Conservation (phyloP, 2,797 vertebrate genomes). For the Chaunax sp. region DNA sequence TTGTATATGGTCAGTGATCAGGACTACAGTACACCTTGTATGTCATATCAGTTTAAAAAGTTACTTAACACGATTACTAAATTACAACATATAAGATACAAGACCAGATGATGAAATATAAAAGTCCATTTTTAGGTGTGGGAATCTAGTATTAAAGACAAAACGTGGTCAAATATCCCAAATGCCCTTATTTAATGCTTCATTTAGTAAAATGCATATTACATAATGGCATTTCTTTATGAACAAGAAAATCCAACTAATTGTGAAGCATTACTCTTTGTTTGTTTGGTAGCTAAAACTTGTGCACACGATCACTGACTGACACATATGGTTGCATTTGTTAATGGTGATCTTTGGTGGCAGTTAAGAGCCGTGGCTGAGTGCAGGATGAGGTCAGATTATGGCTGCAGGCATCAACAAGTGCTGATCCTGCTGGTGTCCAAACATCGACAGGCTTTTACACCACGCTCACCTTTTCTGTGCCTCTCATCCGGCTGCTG, state of each 20-base stretch:
- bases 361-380: constrained; percentile 27
- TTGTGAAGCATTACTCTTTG: not conserved
- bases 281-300: constrained; percentile 23
- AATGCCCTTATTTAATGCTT: constrained; percentile 3
- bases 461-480: constrained; percentile 77
- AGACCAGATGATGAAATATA: too few relatives aligned
- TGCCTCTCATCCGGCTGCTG: constrained; percentile 64
- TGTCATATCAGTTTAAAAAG: not conserved
- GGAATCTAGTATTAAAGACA: too few relatives aligned
- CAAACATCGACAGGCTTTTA: constrained; percentile 41
- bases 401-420: constrained; percentile 61
- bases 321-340: constrained; percentile 36
- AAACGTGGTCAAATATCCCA: too few relatives aligned
- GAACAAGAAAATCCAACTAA: constrained; percentile 11
- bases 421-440: constrained; percentile 51
- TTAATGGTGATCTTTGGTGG: constrained; percentile 16
- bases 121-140: too few relatives aligned
- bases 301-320: not conserved
- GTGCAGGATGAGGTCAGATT: constrained; percentile 59
- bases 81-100: too few relatives aligned
- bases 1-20: too few relatives aligned
- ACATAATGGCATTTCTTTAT: constrained; percentile 46
- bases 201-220: constrained; percentile 38
- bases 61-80: too few relatives aligned
- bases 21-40: too few relatives aligned